These are phyloP conservation scores for Gymnogyps californianus DNA, from an alignment of 2,113 vertebrate genomes.

Conservation along the genomic window DNA sequence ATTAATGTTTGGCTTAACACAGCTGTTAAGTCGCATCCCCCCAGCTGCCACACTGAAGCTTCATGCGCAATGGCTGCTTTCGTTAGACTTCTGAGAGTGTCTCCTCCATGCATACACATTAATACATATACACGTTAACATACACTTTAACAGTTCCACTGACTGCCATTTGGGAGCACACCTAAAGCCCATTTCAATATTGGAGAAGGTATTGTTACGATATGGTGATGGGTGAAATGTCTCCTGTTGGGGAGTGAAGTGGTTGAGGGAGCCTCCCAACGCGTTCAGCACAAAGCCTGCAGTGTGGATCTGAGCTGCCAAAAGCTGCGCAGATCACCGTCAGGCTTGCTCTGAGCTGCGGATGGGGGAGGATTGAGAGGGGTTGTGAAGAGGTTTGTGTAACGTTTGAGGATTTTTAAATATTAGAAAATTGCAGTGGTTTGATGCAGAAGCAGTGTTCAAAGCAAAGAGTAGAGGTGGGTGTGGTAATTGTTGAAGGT, in stretches of 20 bases:
- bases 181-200: neutral
- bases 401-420: neutral
- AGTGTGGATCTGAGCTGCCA: neutral
- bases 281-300: neutral
- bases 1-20: neutral
- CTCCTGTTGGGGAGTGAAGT: neutral
- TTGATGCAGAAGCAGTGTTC: neutral
- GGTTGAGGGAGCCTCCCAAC: neutral
- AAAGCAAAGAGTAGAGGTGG: neutral
- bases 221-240: accelerated
- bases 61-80: accelerated
- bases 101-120: neutral
- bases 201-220: neutral
- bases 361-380: neutral
- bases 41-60: neutral
- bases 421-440: neutral
- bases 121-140: neutral
- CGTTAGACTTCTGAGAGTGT: neutral
- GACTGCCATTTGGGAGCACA: neutral
- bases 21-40: neutral
- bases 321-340: neutral
- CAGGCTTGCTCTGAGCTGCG: neutral
- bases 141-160: neutral
- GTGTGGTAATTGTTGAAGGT: neutral
- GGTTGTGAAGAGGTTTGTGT: neutral